These are phyloP conservation scores for Lampris incognitus DNA, from an alignment of 2,113 vertebrate species.

Conservation along the genomic window DNA sequence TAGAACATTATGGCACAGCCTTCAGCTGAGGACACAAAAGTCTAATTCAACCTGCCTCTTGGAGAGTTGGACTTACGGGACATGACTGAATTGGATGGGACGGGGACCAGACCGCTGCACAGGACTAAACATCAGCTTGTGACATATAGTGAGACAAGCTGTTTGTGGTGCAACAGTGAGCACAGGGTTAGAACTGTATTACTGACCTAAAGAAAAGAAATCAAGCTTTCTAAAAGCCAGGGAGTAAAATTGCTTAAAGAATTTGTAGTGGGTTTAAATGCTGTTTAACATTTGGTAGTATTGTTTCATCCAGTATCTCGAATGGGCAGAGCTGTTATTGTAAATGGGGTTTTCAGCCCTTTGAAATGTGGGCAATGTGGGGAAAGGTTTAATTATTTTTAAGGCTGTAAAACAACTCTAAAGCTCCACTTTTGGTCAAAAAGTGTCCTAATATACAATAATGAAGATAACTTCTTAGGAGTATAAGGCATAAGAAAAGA, in stretches of 20 bases:
- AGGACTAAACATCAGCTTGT: conserved; percentile 3
- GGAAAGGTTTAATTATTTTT: conserved; percentile 44
- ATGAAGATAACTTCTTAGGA: conserved; percentile 37
- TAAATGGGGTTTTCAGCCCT: conserved; percentile 52
- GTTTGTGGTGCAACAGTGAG: conserved; percentile 6
- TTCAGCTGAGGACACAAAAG: conserved; percentile 47
- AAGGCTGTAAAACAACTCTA: conserved; percentile 50
- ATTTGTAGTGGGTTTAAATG: conserved; percentile 25
- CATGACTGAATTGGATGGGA: conserved; percentile 13
- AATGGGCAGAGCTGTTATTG: conserved; percentile 38
- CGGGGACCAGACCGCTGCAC: background rate
- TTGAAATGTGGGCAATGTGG: conserved; percentile 48
- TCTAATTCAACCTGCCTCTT: conserved; percentile 52
- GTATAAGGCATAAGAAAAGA: conserved; percentile 29
- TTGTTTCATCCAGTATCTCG: conserved; percentile 40
- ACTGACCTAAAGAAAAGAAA: conserved; percentile 8
- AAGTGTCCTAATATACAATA: conserved; percentile 45
- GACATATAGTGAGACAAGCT: conserved; percentile 32
- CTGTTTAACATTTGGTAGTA: conserved; percentile 12
- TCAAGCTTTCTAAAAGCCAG: conserved; percentile 5
- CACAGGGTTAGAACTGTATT: conserved; percentile 11
- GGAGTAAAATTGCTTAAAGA: conserved; percentile 33
- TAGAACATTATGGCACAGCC: conserved; percentile 62
- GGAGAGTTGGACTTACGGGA: conserved; percentile 29
- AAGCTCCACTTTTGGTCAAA: conserved; percentile 48